phyloP scores from a whole-genome alignment of 2,888 invertebrate genomes.

The Teleogryllus oceanicus region DNA sequence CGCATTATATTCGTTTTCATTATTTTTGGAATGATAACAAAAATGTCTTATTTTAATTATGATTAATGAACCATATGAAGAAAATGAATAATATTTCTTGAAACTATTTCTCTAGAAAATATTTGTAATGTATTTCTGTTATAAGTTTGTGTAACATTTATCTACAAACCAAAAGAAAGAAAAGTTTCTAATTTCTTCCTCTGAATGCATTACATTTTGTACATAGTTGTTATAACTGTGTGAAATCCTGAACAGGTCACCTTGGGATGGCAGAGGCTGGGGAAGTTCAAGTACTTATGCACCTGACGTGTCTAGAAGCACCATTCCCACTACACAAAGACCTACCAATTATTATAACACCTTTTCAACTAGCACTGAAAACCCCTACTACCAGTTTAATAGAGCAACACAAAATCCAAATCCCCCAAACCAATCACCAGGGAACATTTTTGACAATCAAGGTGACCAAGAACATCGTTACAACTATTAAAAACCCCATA shows the following conservation, averaged over 20 bases:
- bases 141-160: too few species aligned
- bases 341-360: constrained; percentile 22
- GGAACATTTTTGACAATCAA: background rate
- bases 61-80: too few species aligned
- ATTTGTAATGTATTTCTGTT: too few species aligned
- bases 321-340: background rate
- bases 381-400: background rate
- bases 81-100: too few species aligned
- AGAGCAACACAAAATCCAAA: constrained; percentile 12
- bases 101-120: too few species aligned
- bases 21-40: too few species aligned
- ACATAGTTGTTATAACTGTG: background rate
- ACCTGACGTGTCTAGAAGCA: background rate
- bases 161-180: too few species aligned
- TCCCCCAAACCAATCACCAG: constrained; percentile 3
- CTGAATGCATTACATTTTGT: constrained; percentile 5
- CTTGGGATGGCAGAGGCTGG: constrained; percentile 25
- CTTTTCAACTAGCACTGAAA: background rate
- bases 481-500: constrained; percentile 39
- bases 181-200: too few species aligned
- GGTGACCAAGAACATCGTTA: constrained; percentile 21
- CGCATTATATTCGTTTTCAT: too few species aligned
- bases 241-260: constrained; percentile 28
- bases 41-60: too few species aligned
- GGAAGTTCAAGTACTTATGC: constrained; percentile 24